Evolutionary conservation across 1,140 invertebrate species (phyloP).

Genomic region (Diorhabda carinulata): DNA sequence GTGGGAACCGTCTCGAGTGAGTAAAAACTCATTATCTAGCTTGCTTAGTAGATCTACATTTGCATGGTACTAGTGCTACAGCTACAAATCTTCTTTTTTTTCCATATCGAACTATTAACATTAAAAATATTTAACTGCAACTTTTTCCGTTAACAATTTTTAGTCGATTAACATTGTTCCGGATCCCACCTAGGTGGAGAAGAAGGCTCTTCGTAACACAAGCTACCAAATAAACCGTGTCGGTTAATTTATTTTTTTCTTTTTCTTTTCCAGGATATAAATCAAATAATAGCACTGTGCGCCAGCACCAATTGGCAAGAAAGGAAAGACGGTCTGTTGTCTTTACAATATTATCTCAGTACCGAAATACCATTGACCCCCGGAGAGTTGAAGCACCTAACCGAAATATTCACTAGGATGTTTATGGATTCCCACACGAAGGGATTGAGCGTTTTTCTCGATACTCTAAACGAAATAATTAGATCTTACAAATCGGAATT

Average conservation of each 20-base stretch:
- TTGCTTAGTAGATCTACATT: no score
- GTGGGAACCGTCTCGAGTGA: constrained; percentile 56
- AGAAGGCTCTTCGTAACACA: no score
- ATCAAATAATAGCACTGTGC: constrained; percentile 83
- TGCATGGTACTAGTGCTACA: background rate
- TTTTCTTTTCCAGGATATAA: constrained; percentile 64
- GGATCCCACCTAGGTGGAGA: no score
- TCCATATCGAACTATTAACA: background rate
- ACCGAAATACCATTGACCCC: constrained; percentile 65
- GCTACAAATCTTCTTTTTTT: background rate
- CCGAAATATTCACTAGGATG: constrained; percentile 92
- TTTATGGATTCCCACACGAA: constrained; percentile 97
- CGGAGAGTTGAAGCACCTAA: constrained; percentile 73
- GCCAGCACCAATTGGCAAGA: constrained; percentile 87
- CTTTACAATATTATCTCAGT: constrained; percentile 71
- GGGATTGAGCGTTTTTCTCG: constrained; percentile 89
- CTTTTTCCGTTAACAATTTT: background rate
- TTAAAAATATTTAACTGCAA: background rate
- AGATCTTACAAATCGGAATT: constrained; percentile 83
- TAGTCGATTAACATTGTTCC: background rate
- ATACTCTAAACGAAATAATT: constrained; percentile 86
- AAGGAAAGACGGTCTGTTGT: constrained; percentile 85
- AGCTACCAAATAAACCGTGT: no score
- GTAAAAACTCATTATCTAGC: constrained; percentile 24
- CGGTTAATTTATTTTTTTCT: background rate